Evolutionary conservation across 2,888 invertebrate genomes (phyloP), one percentile per base, ranked within the genome.

Genomic region (Orchesellides sinensis): DNA sequence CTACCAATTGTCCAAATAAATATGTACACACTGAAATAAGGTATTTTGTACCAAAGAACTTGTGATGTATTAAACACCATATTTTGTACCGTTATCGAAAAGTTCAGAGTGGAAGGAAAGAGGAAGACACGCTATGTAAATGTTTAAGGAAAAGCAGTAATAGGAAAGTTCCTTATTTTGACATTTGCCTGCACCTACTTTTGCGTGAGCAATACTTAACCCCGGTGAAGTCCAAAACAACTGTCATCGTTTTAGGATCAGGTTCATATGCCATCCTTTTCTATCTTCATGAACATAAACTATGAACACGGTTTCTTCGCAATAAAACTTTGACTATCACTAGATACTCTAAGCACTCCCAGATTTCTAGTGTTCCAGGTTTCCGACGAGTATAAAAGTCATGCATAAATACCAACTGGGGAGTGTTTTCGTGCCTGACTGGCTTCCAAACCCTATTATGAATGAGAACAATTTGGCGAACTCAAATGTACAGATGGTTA

Each of bases 131-230:
- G 66, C 25, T 19, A 65, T 40, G n/a, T 35, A 45, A 65, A 65
- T 65, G 17, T 6, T 32, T 5, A 32, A 6, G 32, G n/a, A 14
- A n/a, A 40, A 14, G 2, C n/a, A n/a, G n/a, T 40, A n/a, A 5
- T 40, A 40, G 40, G 40, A 40, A 40, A 66, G n/a, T 25, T 61
- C 35, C 35, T 45, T 66, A 63, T 63, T 63, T 63, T 63, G 63
- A 45, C 63, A 17, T 32, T 14, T 40, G 35, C 35, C n/a, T 14
- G 19, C 21, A 32, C 17, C 35, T 61, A 29, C 29, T 32, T 61
- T 32, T 35, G 29, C 61, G 21, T 40, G 40, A 2, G 10, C 2
- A 40, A 40, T n/a, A n/a, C n/a, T n/a, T n/a, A n/a, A n/a, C n/a
- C n/a, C 54, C 17, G 23, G 10, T 54, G 61, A 35, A 25, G 19